Base-by-base conservation (phyloP, 2,797 vertebrate species). In the Malurus splendens region DNA sequence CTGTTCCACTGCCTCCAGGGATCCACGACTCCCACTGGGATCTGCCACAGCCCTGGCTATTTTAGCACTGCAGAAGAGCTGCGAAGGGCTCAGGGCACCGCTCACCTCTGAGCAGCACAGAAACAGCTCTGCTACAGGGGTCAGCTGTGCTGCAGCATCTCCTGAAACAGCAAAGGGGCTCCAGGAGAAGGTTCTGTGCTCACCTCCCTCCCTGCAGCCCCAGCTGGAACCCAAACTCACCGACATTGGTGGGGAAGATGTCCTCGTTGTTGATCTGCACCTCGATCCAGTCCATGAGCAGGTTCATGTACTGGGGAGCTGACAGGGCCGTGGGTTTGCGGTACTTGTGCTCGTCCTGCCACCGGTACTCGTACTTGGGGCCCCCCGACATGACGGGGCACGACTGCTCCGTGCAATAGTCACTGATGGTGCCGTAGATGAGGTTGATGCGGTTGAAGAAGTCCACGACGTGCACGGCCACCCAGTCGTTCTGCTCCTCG, bases 391-490 rank as follows among this genome's bases (percentile, higher is more conserved):
- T 99, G 95, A 98, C 72, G 0, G 99, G 99, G 88, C 99, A 99
- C 12, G 98, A 98, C 66, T 98, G 98, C 91, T 99, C 98, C 0
- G 98, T 99, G 97, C 99, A 99, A 65, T 97, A 98, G 80, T 99
- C 98, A 17, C 98, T 98, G 96, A 99, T 97, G 94, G 99, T 99
- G 97, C 99, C 99, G 1, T 99, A 99, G 96, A 99, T 99, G 96
- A 99, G 98, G 97, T 99, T 99, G 97, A 99, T 97, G 52, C 99
- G 98, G 96, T 99, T 99, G 96, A 99, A 99, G 97, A 99, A 99
- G 96, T 99, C 99, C 86, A 99, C 99, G 87, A 99, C 99, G 10
- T 99, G 98, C 90, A 99, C 99, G 0, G 99, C 99, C 95, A 99
- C 98, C 99, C 99, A 99, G 94, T 99, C 99, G 1, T 98, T 98